phyloP scores from a whole-genome alignment of 2,113 vertebrate genomes.

The Petroica traversi region DNA sequence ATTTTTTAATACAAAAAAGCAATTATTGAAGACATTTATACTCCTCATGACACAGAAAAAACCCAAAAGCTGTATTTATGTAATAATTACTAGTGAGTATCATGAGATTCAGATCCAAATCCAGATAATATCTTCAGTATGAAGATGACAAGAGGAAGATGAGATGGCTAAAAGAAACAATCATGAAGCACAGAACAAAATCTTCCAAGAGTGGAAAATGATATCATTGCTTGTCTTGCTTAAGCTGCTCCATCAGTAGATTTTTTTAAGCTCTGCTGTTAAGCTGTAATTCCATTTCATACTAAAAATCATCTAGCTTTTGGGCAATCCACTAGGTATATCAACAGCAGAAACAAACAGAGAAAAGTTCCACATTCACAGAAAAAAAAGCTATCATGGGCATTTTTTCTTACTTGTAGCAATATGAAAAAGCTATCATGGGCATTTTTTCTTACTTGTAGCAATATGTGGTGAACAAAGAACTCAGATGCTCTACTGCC shows the following conservation, averaged over 20 bases:
- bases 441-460: neutral
- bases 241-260: neutral
- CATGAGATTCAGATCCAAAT: neutral
- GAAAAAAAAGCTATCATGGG: accelerated
- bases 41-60: neutral
- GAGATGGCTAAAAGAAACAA: neutral
- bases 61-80: neutral
- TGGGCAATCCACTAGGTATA: neutral
- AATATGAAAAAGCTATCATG: neutral
- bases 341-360: neutral
- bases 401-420: neutral
- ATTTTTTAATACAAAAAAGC: neutral
- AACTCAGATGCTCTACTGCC: neutral
- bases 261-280: neutral
- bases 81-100: neutral
- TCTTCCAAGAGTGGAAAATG: neutral
- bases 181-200: neutral
- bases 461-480: neutral
- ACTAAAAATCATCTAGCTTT: neutral
- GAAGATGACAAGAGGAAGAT: neutral
- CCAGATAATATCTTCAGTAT: neutral
- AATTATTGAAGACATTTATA: neutral
- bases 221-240: neutral
- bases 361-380: neutral
- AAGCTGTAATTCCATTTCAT: neutral